Base-by-base conservation (phyloP, 2,113 vertebrate species). In the Macaca nemestrina region DNA sequence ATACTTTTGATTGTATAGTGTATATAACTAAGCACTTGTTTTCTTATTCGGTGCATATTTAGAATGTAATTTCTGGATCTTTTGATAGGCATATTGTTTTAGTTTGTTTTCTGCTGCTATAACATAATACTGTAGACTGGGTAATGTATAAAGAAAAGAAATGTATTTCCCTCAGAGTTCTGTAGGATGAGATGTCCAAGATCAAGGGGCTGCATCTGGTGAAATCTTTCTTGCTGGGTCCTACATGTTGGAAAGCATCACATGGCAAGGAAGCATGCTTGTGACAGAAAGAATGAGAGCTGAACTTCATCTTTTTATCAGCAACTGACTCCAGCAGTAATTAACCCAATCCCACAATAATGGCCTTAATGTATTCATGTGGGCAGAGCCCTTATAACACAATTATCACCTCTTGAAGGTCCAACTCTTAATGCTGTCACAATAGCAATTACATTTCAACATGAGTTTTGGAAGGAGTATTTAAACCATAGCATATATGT, bases 51-150 rank as follows among this genome's bases (percentile, higher is more conserved):
- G 12, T 45, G 23, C 76, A 25, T 85, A 85, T 82, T 80, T 89
- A 84, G 52, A 95, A 96, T 84, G 76, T n/a, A 94, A 96, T 96
- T 96, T 13, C 59, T 94, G 35, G 55, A 35, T 72, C 25, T 92
- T 57, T 67, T 73, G 32, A 50, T 94, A 72, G 11, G 25, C 75
- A 78, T 82, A 83, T 73, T 73, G 9, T 40, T 38, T 73, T 73
- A 73, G 70, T 70, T 40, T 73, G n/a, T 40, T 73, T 73, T 73
- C 70, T 73, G 70, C 70, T 72, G n/a, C 70, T 73, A 40, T 40
- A 73, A 73, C 9, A 40, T 38, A 23, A 73, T 73, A 40, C 38
- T 5, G 2, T 40, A 73, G n/a, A 40, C 5, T 23, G 38, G 70
- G 70, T 73, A 73, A 73, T 73, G 23, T 40, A 73, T 23, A 13